These are phyloP conservation scores for Mormyrus hasselquistii DNA, from an alignment of 2,797 vertebrate genomes.

Conservation along the genomic window DNA sequence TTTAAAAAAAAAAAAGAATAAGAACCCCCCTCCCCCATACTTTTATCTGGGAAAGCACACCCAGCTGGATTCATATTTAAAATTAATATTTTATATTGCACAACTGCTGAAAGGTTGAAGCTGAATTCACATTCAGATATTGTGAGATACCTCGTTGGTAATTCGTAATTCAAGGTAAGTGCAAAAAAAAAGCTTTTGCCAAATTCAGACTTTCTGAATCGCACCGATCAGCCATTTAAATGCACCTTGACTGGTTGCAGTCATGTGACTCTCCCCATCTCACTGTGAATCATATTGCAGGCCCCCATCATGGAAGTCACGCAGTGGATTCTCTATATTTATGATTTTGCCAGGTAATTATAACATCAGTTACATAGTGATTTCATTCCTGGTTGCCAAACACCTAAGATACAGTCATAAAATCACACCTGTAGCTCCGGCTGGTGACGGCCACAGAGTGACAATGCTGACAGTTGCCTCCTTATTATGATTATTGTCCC, in stretches of 20 bases:
- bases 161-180: neutral
- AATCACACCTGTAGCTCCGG: neutral
- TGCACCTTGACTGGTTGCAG: neutral
- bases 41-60: neutral
- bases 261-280: neutral
- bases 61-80: neutral
- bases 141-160: neutral
- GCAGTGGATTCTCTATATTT: neutral
- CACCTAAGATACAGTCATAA: neutral
- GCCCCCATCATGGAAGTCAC: neutral
- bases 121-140: neutral
- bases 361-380: neutral
- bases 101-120: neutral
- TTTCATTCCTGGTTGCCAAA: neutral
- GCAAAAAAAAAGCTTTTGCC: neutral
- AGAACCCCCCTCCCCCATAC: neutral
- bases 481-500: neutral
- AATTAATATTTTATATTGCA: neutral
- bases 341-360: neutral
- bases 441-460: neutral
- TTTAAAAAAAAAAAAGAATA: neutral
- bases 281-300: neutral
- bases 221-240: neutral
- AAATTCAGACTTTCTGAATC: neutral
- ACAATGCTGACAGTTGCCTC: neutral